These are phyloP conservation scores for Folsomia candida DNA, from an alignment of 2,888 invertebrate species.

Conservation along the genomic window DNA sequence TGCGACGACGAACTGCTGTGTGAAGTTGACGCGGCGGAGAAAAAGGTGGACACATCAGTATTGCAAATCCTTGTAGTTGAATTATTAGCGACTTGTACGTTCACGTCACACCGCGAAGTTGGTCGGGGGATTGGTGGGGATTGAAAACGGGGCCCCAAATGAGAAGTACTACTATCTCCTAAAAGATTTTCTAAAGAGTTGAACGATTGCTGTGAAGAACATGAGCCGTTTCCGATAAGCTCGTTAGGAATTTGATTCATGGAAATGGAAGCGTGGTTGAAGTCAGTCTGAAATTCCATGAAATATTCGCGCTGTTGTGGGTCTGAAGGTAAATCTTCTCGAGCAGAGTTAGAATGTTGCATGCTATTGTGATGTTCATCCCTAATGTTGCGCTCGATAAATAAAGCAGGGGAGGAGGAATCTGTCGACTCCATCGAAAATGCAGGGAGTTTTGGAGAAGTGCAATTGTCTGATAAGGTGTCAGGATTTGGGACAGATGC, in stretches of 20 bases:
- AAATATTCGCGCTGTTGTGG: background rate
- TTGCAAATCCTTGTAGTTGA: background rate
- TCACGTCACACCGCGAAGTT: background rate
- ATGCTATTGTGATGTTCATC: background rate
- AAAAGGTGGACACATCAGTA: background rate
- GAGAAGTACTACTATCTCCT: conserved; percentile 6
- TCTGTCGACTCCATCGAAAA: background rate
- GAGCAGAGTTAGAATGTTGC: background rate
- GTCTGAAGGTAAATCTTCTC: background rate
- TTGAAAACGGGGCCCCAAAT: background rate
- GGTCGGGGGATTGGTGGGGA: background rate
- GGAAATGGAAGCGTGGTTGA: background rate
- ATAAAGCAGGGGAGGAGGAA: background rate
- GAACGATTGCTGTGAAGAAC: conserved; percentile 6
- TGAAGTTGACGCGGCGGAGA: background rate
- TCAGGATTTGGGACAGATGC: background rate
- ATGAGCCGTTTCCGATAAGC: background rate
- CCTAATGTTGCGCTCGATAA: background rate
- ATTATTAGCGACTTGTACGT: background rate
- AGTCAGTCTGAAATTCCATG: conserved; percentile 8
- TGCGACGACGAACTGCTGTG: background rate
- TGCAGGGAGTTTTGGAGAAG: conserved; percentile 9
- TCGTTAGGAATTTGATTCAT: conserved; percentile 5
- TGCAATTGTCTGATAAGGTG: conserved; percentile 6
- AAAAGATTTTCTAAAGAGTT: conserved; percentile 10